phyloP scores from a whole-genome alignment of 2,797 vertebrate genomes.

The Enteromius mattozi region DNA sequence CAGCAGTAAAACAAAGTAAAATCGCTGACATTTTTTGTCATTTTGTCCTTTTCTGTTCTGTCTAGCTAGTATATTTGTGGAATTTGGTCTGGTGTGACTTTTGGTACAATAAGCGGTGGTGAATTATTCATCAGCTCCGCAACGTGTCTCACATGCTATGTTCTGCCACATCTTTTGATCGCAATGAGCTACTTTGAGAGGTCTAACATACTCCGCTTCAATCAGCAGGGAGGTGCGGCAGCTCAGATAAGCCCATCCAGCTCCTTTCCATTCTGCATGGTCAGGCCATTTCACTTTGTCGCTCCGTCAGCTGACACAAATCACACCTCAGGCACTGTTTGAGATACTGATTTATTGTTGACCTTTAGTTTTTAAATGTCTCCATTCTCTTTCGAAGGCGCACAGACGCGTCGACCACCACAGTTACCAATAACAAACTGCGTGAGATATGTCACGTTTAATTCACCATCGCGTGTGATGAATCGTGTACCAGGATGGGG shows the following conservation, averaged over 20 bases:
- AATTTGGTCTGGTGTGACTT: constrained; percentile 10
- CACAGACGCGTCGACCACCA: constrained; percentile 11
- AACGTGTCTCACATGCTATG: constrained; percentile 5
- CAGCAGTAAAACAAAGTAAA: constrained; percentile 37
- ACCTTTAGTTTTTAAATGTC: constrained; percentile 66
- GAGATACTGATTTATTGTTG: constrained; percentile 63
- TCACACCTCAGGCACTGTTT: constrained; percentile 53
- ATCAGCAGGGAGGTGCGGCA: constrained; percentile 41
- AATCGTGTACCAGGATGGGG: constrained; percentile 37
- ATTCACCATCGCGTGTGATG: constrained; percentile 49
- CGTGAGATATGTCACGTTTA: constrained; percentile 57
- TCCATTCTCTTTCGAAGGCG: constrained; percentile 57
- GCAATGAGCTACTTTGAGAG: constrained; percentile 33
- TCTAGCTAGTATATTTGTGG: constrained; percentile 9
- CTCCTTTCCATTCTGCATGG: constrained; percentile 36
- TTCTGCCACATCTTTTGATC: constrained; percentile 44
- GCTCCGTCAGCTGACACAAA: constrained; percentile 47
- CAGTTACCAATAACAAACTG: constrained; percentile 58
- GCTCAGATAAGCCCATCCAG: constrained; percentile 51
- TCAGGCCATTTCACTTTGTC: constrained; percentile 39
- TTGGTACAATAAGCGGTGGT: constrained; percentile 31
- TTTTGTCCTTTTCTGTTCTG: constrained; percentile 12
- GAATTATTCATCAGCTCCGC: background rate
- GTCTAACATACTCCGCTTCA: constrained; percentile 36
- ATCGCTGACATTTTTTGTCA: constrained; percentile 46